Percentiles rank a stretch among this genome's conserved stretches.
These are phyloP conservation scores for Blastobasis adustella DNA, from an alignment of 2,888 invertebrate genomes.

Conservation along the genomic window DNA sequence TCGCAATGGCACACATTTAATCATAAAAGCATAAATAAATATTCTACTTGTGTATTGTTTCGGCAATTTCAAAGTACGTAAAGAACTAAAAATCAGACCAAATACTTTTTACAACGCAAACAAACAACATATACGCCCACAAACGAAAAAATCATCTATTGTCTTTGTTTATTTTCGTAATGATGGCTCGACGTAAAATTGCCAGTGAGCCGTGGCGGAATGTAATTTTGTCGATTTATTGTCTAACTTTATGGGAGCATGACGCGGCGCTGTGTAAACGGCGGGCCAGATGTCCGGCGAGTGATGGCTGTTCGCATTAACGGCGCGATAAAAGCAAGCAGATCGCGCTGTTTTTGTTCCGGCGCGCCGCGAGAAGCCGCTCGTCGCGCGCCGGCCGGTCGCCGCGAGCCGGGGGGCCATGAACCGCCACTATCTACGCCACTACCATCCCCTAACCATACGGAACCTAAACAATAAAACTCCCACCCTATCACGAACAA, in stretches of 20 bases:
- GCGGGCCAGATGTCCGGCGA: slow-evolving; percentile 23
- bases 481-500: too few species aligned
- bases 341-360: not conserved
- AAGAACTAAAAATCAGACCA: not conserved
- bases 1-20: not conserved
- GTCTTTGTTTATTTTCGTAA: not conserved
- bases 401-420: not conserved
- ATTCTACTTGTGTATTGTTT: not conserved
- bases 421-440: not conserved
- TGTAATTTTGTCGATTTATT: slow-evolving; percentile 20
- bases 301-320: slow-evolving; percentile 18
- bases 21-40: not conserved
- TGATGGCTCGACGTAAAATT: not conserved
- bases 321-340: slow-evolving; percentile 1
- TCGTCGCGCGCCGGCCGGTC: not conserved
- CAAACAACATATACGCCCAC: not conserved
- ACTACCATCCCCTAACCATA: not conserved
- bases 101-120: not conserved
- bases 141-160: not conserved
- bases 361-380: not conserved
- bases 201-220: not conserved
- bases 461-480: too few species aligned
- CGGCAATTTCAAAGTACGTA: not conserved
- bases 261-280: slow-evolving; percentile 18
- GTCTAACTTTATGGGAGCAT: slow-evolving; percentile 26